Evolutionary conservation across 2,113 vertebrate species (phyloP), one percentile per base, ranked within the genome.

Genomic region (Podilymbus podiceps): DNA sequence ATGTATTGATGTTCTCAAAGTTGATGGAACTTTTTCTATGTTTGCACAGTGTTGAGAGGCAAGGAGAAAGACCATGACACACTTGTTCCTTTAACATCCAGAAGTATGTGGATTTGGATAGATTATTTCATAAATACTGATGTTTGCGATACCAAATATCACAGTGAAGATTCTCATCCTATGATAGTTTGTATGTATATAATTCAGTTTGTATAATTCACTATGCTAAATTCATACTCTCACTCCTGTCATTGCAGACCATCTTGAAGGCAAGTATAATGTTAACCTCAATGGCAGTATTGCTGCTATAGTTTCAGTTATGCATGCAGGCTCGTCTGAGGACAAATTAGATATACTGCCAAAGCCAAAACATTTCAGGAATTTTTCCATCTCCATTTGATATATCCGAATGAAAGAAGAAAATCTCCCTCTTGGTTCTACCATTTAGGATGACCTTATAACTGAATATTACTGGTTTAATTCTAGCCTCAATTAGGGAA

Each of bases 361-460:
- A 97, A 96, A 96, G 75, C 89, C 87, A 71, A 96, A 96, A 92
- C 15, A 80, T 94, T 93, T 84, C 79, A 95, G 69, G 76, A 96
- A 85, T 88, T 89, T 91, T 91, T 92, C 84, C 78, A 49, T 96
- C 84, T 95, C 79, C n/a, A 15, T 55, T 68, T 78, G 62, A 81
- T 76, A 63, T 52, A 90, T 80, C 69, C 83, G 46, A 84, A 64
- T 66, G 73, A 95, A 93, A 72, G 64, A 88, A 86, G 75, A 90
- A 97, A 95, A 93, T 85, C 76, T 95, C 31, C 69, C 25, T 71
- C 80, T 89, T 2, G 0, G 18, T 67, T 74, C 69, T 82, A 52
- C 59, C 28, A 11, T 87, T 95, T 64, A 64, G 63, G 46, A 11
- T 96, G 91, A 88, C 80, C 68, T 85, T 95, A 63, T 67, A 93